Evolutionary conservation across 2,797 vertebrate species (phyloP).

Genomic region (Borostomias antarcticus): DNA sequence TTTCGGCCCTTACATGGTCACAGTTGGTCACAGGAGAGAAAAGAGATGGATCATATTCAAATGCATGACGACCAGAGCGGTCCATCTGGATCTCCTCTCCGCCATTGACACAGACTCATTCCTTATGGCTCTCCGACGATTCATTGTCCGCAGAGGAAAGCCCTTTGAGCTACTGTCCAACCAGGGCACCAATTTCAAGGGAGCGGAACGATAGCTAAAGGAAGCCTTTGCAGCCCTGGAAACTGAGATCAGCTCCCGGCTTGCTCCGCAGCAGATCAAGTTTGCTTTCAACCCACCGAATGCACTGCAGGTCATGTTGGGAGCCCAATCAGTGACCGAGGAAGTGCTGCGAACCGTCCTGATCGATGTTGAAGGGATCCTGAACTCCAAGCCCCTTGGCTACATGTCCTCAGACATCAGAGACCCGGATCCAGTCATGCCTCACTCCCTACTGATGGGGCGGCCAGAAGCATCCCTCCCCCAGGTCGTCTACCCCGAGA

Average conservation of each 20-base stretch:
- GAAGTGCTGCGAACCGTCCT: slow-evolving; percentile 15
- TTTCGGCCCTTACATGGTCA: slow-evolving; percentile 6
- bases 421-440: too few relatives aligned
- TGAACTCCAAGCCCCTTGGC: slow-evolving; percentile 20
- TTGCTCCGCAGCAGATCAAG: neutral
- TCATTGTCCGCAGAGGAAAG: slow-evolving; percentile 9
- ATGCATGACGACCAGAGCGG: neutral
- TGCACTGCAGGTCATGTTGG: neutral
- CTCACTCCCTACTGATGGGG: slow-evolving; percentile 13
- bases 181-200: slow-evolving; percentile 19
- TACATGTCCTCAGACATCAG: slow-evolving; percentile 16
- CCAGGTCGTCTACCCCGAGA: slow-evolving; percentile 5
- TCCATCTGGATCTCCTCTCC: neutral
- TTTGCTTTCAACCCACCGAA: slow-evolving; percentile 11
- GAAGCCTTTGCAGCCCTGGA: slow-evolving; percentile 9
- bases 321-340: neutral
- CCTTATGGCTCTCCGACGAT: slow-evolving; percentile 13
- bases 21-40: neutral
- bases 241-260: neutral
- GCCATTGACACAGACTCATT: slow-evolving; percentile 15
- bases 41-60: slow-evolving; percentile 30
- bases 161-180: slow-evolving; percentile 12
- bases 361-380: slow-evolving; percentile 10
- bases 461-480: slow-evolving; percentile 10
- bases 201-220: neutral